Base-by-base conservation (phyloP, 2,888 invertebrate species). In the Mystacides longicornis region DNA sequence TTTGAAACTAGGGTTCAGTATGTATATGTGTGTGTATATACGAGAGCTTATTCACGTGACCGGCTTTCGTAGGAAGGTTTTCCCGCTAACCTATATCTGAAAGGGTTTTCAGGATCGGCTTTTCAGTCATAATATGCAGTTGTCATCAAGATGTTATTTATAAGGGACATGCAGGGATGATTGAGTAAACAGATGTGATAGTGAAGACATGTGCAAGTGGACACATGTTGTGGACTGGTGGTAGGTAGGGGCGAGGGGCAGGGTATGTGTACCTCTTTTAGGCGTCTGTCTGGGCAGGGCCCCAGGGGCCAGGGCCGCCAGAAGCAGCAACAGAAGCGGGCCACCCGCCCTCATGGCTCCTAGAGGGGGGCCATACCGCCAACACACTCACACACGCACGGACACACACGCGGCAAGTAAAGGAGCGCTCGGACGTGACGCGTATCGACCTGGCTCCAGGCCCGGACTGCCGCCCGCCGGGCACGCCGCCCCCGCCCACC, bases 241-340 rank as follows among this genome's bases (percentile, higher is more conserved):
- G 54, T 49, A 49, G 52, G 31, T 48, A 49, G 50, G 33, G 42
- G 46, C 43, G 11, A 19, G 42, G 49, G 23, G 48, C 49, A 45
- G 49, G 49, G 45, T 49, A 49, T 46, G 42, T 23, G 49, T 55
- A 61, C 61, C 61, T 61, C 61, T 23, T 54, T 61, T 61, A 54
- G 57, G 58, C 46, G 56, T 50, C 54, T 58, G 58, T 20, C 58
- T 45, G 49, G 57, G 57, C 63, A 74, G 75, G 71, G 74, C 75
- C 71, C 74, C 73, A 71, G 75, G 70, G 71, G 74, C 74, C 71
- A 73, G 75, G 72, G 74, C 73, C 69, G 72, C 74, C 65, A 75
- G 67, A 72, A 74, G 72, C 71, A 74, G 73, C 71, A 74, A 74
- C 70, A 73, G 73, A 71, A 73, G 74, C 71, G 73, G 75, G 74